Evolutionary conservation across 2,797 vertebrate species (phyloP).

Genomic region (Rhinatrema bivittatum): DNA sequence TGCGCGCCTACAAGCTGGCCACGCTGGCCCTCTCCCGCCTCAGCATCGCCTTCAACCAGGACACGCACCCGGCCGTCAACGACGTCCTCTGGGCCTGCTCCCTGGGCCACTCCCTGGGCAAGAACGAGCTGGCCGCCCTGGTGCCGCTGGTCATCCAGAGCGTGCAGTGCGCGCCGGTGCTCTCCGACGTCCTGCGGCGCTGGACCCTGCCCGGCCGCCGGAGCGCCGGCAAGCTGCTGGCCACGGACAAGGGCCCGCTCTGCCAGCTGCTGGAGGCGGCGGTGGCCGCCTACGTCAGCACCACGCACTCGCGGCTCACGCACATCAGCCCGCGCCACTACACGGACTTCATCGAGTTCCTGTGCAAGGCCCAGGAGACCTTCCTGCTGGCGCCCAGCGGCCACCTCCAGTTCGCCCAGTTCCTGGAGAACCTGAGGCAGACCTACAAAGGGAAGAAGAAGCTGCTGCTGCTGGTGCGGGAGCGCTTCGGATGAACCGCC

Average conservation of each 20-base stretch:
- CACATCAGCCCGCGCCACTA: conserved; percentile 89
- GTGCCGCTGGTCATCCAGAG: conserved; percentile 50
- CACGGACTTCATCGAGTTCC: conserved; percentile 83
- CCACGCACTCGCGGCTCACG: conserved; percentile 68
- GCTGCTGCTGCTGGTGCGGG: conserved; percentile 50
- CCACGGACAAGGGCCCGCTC: conserved; percentile 41
- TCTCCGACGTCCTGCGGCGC: conserved; percentile 47
- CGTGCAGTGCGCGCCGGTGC: conserved; percentile 49
- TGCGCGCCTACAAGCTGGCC: conserved; percentile 53
- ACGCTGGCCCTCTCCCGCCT: conserved; percentile 47
- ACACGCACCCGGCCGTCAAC: conserved; percentile 48
- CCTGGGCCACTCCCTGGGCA: conserved; percentile 48
- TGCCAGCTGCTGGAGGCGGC: conserved; percentile 44
- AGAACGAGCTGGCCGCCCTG: conserved; percentile 42
- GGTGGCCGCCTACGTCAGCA: conserved; percentile 44
- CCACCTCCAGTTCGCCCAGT: conserved; percentile 46
- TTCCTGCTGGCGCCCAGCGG: conserved; percentile 49
- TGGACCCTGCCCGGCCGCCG: conserved; percentile 41
- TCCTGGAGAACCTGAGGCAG: conserved; percentile 52
- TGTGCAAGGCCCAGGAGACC: conserved; percentile 50
- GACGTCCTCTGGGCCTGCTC: conserved; percentile 56
- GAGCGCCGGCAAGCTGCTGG: conserved; percentile 3
- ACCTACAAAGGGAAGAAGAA: conserved; percentile 59
- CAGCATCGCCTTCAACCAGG: conserved; percentile 51
- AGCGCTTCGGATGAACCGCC: conserved; percentile 49